A percentile compares a stretch with the other conserved stretches of the same genome.
Evolutionary conservation across 2,797 vertebrate species (phyloP).

Genomic region (Rhynchonycteris naso): DNA sequence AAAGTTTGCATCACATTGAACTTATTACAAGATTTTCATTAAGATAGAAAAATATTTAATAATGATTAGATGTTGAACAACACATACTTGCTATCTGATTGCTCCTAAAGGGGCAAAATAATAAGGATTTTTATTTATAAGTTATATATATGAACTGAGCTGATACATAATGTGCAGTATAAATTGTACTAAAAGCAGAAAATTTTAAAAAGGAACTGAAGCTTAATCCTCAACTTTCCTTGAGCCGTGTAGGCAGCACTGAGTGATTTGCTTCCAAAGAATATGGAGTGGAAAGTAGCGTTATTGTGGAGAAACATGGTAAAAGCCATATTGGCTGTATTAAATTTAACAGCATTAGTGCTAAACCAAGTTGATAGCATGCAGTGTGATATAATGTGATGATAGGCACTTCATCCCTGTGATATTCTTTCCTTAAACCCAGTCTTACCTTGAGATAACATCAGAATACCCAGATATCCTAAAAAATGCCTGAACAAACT

Average conservation of each 20-base stretch:
- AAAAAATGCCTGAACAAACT: background rate
- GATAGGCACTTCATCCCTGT: background rate
- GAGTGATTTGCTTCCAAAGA: slow-evolving; percentile 44
- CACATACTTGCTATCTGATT: background rate
- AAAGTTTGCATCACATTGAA: background rate
- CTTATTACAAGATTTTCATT: slow-evolving; percentile 2
- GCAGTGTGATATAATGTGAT: background rate
- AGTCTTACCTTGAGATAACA: background rate
- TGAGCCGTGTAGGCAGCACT: background rate
- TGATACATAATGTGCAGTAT: background rate
- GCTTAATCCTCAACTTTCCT: background rate
- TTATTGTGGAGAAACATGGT: background rate
- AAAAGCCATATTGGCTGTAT: background rate
- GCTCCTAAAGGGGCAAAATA: slow-evolving; percentile 33
- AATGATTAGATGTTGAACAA: background rate
- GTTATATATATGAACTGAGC: background rate
- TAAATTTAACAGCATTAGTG: background rate
- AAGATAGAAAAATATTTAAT: slow-evolving; percentile 38
- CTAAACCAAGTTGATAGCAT: background rate
- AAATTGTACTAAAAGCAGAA: background rate
- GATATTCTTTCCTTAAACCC: background rate
- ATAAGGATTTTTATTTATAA: background rate
- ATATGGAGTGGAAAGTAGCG: background rate
- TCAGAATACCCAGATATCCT: background rate
- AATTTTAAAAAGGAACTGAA: slow-evolving; percentile 5